Base-by-base conservation (phyloP, 2,797 vertebrate genomes). In the Etheostoma perlongum region DNA sequence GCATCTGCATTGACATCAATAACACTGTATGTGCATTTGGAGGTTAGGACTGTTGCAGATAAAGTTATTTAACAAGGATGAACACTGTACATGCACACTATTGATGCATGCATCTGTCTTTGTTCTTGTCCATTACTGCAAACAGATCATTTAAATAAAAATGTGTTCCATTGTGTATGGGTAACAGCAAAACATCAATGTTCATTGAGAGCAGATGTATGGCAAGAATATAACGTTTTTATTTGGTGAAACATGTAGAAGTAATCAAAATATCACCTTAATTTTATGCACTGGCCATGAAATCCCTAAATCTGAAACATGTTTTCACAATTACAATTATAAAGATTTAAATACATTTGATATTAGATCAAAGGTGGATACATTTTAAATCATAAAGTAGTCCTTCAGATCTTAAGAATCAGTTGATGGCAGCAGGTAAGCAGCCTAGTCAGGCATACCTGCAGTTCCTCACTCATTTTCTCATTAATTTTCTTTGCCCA, bases 401-500 rank as follows among this genome's bases (percentile, higher is more conserved):
- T 63, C 36, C 54, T 36, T 30, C 42, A 33, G 54, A 62, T 69
- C 51, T 58, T n/a, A 42, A 60, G 13, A 74, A 81, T 52, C 60
- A 72, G 23, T 62, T 36, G 19, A 59, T 74, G 33, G 33, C 54
- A 68, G 44, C 54, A 33, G 27, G 27, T 46, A 61, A 63, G 65
- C 72, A 74, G 75, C 42, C 51, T 11, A 68, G 57, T 82, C 74
- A 67, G 30, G 78, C 78, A 21, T 74, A 78, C 76, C 79, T 80
- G 76, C 79, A 80, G 74, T 52, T 67, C 62, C 61, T 78, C 66
- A 66, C 81, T 92, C 63, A 76, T 70, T 74, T 67, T 78, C 78
- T 88, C 79, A 79, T 89, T 85, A 61, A 83, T 89, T 88, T 79
- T 76, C 78, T 81, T 78, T 44, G 64, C 65, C 86, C 90, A 86